These are phyloP conservation scores for Proteles cristata DNA, from an alignment of 2,113 vertebrate species.

Conservation along the genomic window DNA sequence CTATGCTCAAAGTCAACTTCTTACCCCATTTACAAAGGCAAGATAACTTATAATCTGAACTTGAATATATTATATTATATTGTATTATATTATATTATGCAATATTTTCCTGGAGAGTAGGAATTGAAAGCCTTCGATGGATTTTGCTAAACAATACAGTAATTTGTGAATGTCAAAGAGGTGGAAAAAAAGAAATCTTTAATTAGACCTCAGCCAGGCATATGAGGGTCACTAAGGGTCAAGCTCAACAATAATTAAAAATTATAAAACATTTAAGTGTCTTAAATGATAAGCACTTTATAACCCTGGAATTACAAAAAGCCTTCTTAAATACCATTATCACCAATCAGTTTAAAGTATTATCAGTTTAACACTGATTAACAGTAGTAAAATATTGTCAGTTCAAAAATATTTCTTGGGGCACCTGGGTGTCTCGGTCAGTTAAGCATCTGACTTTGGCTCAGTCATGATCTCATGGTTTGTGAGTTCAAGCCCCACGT, in stretches of 20 bases:
- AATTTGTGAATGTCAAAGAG: conserved; percentile 5
- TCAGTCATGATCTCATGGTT: no score
- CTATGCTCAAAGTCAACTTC: neutral
- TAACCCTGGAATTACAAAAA: conserved; percentile 14
- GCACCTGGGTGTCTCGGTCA: no score
- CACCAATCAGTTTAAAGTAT: neutral
- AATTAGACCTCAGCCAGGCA: neutral
- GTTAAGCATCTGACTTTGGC: no score
- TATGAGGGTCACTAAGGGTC: neutral
- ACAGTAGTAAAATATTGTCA: neutral
- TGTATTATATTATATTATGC: neutral
- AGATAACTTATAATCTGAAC: neutral
- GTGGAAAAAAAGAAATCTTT: neutral
- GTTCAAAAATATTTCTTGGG: neutral
- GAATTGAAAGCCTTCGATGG: neutral
- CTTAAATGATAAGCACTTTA: neutral
- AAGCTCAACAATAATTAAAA: neutral
- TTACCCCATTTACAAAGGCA: neutral
- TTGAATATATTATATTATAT: neutral
- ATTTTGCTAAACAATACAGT: conserved; percentile 29
- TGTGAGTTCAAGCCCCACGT: no score
- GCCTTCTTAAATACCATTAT: neutral
- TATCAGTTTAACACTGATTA: neutral
- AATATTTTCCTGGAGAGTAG: neutral
- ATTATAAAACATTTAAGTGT: neutral